Conservation (phyloP, 2,888 invertebrate species). For the Apamea sordens region DNA sequence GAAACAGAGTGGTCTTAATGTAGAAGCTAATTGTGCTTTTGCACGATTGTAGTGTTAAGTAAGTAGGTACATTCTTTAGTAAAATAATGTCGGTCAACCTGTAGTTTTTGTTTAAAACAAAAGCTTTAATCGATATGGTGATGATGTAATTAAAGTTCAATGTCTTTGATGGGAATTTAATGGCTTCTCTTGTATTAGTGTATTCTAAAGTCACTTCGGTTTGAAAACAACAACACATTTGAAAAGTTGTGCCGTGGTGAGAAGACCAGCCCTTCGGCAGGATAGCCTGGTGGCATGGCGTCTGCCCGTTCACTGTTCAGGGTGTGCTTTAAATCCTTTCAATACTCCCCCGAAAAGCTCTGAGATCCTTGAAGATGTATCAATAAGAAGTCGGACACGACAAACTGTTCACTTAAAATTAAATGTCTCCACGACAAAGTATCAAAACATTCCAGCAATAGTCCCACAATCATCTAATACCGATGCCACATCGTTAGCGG, state of each 20-base stretch:
- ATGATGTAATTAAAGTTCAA: neutral
- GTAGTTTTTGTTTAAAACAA: conserved; percentile 8
- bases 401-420: neutral
- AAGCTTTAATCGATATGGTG: conserved; percentile 3
- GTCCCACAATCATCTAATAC: conserved; percentile 27
- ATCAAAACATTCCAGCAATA: conserved; percentile 26
- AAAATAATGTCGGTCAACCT: neutral
- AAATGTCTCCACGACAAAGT: conserved; percentile 26
- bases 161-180: neutral
- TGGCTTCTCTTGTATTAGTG: neutral
- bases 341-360: too few relatives aligned
- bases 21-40: conserved; percentile 13
- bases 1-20: conserved; percentile 27
- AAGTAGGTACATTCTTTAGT: neutral
- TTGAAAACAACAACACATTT: neutral
- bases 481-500: conserved; percentile 53
- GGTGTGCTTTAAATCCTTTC: neutral
- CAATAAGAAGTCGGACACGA: neutral
- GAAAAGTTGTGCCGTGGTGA: neutral
- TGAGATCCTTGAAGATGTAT: neutral
- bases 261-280: neutral
- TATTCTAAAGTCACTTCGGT: neutral
- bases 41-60: neutral
- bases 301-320: too few relatives aligned
- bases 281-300: neutral